Percentiles rank a stretch among this genome's conserved stretches.
These are phyloP conservation scores for Caenorhabditis parvicauda DNA, from an alignment of 2,888 invertebrate genomes.

Conservation along the genomic window DNA sequence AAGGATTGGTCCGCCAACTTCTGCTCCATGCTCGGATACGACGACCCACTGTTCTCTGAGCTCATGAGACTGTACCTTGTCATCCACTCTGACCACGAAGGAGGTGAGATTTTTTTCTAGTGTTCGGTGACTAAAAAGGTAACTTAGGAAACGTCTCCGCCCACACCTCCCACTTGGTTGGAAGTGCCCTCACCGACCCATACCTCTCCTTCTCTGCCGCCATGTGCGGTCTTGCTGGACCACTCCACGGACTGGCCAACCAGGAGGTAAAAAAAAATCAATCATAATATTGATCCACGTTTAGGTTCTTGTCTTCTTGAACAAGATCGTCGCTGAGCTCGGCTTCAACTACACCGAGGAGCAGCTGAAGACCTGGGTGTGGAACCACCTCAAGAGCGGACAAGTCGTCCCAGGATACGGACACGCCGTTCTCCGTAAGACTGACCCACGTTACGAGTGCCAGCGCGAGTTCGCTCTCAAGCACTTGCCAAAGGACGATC, in stretches of 20 bases:
- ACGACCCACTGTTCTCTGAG: constrained; percentile 78
- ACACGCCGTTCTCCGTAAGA: constrained; percentile 90
- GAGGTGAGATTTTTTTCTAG: constrained; percentile 19
- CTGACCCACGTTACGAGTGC: constrained; percentile 86
- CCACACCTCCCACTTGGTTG: constrained; percentile 88
- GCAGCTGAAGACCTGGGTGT: constrained; percentile 89
- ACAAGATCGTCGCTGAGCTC: constrained; percentile 81
- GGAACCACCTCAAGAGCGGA: constrained; percentile 91
- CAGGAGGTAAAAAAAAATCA: constrained; percentile 71
- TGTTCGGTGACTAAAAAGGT: not conserved
- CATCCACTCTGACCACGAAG: constrained; percentile 79
- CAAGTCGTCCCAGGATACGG: constrained; percentile 97
- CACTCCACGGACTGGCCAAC: constrained; percentile 91
- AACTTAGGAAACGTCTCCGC: constrained; percentile 89
- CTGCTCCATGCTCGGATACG: constrained; percentile 83
- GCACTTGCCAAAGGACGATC: constrained; percentile 81
- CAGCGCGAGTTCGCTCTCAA: constrained; percentile 91
- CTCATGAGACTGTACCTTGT: constrained; percentile 88
- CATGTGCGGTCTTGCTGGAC: constrained; percentile 89
- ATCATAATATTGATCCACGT: constrained; percentile 9
- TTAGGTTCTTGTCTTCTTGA: constrained; percentile 84
- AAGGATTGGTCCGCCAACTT: constrained; percentile 89
- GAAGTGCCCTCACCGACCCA: constrained; percentile 88
- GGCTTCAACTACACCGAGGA: constrained; percentile 82
- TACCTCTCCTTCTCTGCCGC: constrained; percentile 85